phyloP scores from a whole-genome alignment of 1,140 invertebrate species.

The Neodiprion virginianus region DNA sequence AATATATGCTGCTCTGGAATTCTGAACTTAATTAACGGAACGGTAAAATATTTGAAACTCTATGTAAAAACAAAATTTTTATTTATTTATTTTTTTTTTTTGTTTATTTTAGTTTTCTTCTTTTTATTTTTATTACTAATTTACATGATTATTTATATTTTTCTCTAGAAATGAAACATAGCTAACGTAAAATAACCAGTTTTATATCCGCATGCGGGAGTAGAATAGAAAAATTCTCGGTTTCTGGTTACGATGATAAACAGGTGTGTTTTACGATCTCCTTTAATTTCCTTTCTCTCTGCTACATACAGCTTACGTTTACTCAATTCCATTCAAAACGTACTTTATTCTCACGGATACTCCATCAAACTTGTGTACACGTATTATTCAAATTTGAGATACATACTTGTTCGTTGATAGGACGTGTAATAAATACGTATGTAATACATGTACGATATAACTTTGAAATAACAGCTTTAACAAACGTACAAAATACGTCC shows the following conservation, averaged over 20 bases:
- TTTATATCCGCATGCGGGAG: constrained; percentile 4
- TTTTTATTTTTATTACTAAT: too few relatives aligned
- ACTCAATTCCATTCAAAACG: not conserved
- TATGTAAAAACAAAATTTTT: not conserved
- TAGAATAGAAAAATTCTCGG: not conserved
- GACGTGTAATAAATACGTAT: not conserved
- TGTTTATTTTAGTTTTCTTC: not conserved
- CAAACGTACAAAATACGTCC: not conserved
- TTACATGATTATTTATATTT: not conserved
- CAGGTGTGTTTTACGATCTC: not conserved
- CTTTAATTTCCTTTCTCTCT: not conserved
- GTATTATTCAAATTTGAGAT: too few relatives aligned
- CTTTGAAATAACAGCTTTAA: not conserved
- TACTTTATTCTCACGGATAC: too few relatives aligned
- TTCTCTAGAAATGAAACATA: not conserved
- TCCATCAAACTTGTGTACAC: too few relatives aligned
- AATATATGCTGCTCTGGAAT: not conserved
- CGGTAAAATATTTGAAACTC: not conserved
- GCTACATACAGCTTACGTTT: not conserved
- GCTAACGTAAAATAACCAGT: not conserved
- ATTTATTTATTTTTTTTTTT: not conserved
- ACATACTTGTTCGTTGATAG: not conserved
- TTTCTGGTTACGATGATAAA: not conserved
- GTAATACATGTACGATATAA: not conserved
- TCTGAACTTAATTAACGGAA: not conserved